Conservation (phyloP, 2,113 vertebrate genomes). For the Phycodurus eques region DNA sequence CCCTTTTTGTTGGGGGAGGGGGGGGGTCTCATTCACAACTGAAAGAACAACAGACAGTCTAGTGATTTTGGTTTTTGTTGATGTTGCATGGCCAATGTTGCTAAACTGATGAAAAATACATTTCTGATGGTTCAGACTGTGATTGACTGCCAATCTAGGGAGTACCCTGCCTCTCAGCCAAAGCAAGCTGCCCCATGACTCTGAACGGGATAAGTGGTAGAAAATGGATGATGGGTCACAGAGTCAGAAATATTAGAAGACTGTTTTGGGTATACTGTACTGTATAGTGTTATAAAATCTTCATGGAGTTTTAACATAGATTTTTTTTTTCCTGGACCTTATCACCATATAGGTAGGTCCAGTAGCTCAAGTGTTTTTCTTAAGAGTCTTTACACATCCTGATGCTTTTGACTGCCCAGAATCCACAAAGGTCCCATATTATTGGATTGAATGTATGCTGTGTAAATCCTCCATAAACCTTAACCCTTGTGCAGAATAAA, state of each 20-base stretch:
- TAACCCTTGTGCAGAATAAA: slow-evolving; percentile 15
- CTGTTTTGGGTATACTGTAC: neutral
- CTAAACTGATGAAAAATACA: neutral
- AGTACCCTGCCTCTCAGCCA: neutral
- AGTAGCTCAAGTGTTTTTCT: neutral
- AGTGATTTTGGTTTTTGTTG: neutral
- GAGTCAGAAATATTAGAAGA: neutral
- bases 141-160: neutral
- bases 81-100: neutral
- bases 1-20: no score
- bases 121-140: neutral
- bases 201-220: neutral
- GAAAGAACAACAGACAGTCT: neutral
- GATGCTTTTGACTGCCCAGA: neutral
- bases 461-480: slow-evolving; percentile 24
- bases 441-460: slow-evolving; percentile 7
- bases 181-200: neutral
- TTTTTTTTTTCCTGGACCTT: neutral
- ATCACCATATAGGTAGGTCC: neutral
- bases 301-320: neutral
- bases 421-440: neutral
- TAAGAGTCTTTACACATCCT: neutral
- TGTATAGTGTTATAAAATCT: neutral
- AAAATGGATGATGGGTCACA: neutral
- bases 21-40: no score